A percentile compares a stretch with the other conserved stretches of the same genome.
Conservation (phyloP, 2,797 vertebrate species). For the Rallus crepitans region DNA sequence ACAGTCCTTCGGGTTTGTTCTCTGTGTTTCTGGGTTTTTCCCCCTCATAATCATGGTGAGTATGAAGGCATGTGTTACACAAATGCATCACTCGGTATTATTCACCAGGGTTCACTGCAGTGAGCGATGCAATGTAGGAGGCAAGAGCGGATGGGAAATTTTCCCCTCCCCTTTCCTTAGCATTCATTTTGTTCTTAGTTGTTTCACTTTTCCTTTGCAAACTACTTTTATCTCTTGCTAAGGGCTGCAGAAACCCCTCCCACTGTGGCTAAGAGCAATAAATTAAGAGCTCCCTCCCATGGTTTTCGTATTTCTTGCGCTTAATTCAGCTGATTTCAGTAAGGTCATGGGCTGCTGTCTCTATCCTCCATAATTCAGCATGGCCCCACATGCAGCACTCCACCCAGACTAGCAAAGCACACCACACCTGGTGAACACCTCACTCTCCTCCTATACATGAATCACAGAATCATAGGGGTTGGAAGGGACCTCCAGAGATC, state of each 20-base stretch:
- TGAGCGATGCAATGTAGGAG: neutral
- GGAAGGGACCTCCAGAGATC: too few relatives aligned
- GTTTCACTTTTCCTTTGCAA: constrained; percentile 35
- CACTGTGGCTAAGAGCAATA: neutral
- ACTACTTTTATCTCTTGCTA: neutral
- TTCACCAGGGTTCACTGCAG: neutral
- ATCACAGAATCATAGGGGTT: too few relatives aligned
- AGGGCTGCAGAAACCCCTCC: neutral
- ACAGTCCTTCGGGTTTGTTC: neutral
- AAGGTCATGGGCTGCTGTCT: accelerated
- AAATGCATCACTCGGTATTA: neutral
- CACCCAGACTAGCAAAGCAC: neutral
- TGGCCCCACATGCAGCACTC: neutral
- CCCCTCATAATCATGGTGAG: neutral
- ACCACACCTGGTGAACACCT: neutral
- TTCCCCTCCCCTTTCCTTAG: neutral
- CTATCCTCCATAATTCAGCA: neutral
- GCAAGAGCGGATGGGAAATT: neutral
- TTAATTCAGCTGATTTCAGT: neutral
- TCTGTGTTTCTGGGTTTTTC: neutral
- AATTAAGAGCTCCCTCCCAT: constrained; percentile 51
- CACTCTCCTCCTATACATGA: neutral
- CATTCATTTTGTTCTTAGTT: neutral
- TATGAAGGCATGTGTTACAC: neutral
- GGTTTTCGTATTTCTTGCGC: neutral